A percentile compares a stretch with the other conserved stretches of the same genome.
phyloP scores from a whole-genome alignment of 2,888 invertebrate genomes.

The Drosophila hawaiiensis region DNA sequence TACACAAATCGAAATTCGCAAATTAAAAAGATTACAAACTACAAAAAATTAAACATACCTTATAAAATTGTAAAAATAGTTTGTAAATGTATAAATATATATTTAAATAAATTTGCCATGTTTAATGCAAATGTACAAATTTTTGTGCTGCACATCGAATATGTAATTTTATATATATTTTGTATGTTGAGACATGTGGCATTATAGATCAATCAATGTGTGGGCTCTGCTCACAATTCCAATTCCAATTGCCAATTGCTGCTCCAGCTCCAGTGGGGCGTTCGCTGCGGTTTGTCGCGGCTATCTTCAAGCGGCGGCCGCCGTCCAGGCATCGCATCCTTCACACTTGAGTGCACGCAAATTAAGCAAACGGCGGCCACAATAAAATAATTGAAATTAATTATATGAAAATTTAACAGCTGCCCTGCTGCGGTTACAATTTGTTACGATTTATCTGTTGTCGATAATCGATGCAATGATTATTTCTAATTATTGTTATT shows the following conservation, averaged over 20 bases:
- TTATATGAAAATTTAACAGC: conserved; percentile 81
- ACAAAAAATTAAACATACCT: not conserved
- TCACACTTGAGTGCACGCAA: conserved; percentile 84
- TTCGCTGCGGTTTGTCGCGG: conserved; percentile 66
- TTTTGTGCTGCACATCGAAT: not conserved
- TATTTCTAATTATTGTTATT: conserved; percentile 18
- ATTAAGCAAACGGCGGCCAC: conserved; percentile 75
- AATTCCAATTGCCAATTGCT: conserved; percentile 24
- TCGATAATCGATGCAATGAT: conserved; percentile 54
- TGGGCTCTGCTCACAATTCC: conserved; percentile 17
- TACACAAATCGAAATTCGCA: not conserved
- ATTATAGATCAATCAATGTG: conserved; percentile 13
- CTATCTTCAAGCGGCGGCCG: conserved; percentile 70
- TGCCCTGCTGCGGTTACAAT: conserved; percentile 73
- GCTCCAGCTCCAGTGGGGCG: conserved; percentile 42
- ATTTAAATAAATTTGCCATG: not conserved
- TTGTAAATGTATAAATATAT: not conserved
- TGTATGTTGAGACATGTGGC: not conserved
- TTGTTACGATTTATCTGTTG: conserved; percentile 61
- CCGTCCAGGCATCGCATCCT: conserved; percentile 81
- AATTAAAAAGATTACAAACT: not conserved
- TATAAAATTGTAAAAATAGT: not conserved
- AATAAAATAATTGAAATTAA: conserved; percentile 83
- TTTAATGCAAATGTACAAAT: not conserved
- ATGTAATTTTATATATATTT: not conserved